These are phyloP conservation scores for Platichthys stellatus DNA, from an alignment of 2,113 vertebrate genomes.

Conservation along the genomic window DNA sequence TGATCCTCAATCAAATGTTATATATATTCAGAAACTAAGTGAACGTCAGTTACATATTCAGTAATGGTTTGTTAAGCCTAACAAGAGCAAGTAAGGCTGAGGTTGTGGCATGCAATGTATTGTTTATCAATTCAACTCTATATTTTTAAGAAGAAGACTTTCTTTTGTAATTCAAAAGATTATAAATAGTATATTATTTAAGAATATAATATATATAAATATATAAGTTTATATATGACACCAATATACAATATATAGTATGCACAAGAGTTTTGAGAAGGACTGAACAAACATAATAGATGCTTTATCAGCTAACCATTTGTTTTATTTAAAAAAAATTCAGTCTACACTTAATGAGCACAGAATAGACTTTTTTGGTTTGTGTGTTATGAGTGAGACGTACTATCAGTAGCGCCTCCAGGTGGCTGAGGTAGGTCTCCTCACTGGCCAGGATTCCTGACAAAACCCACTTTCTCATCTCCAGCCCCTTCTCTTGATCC, in stretches of 20 bases:
- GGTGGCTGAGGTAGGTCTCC: constrained; percentile 94
- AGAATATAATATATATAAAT: too few relatives aligned
- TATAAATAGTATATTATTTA: too few relatives aligned
- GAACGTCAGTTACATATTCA: not conserved
- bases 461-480: constrained; percentile 98
- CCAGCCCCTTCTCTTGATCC: constrained; percentile 95
- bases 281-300: not conserved
- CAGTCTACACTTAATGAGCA: not conserved
- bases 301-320: not conserved
- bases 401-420: constrained; percentile 96
- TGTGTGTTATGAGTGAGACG: constrained; percentile 44
- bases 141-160: not conserved
- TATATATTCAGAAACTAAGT: not conserved
- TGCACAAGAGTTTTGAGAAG: not conserved
- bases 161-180: too few relatives aligned
- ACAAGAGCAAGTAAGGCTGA: not conserved
- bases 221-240: too few relatives aligned
- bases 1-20: not conserved
- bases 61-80: not conserved
- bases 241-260: not conserved
- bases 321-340: not conserved
- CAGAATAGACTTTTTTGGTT: not conserved
- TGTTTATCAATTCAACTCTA: not conserved
- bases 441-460: constrained; percentile 98
- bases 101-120: not conserved